Evolutionary conservation across 2,797 vertebrate species (phyloP).

Genomic region (Tenualosa thibaudeaui): DNA sequence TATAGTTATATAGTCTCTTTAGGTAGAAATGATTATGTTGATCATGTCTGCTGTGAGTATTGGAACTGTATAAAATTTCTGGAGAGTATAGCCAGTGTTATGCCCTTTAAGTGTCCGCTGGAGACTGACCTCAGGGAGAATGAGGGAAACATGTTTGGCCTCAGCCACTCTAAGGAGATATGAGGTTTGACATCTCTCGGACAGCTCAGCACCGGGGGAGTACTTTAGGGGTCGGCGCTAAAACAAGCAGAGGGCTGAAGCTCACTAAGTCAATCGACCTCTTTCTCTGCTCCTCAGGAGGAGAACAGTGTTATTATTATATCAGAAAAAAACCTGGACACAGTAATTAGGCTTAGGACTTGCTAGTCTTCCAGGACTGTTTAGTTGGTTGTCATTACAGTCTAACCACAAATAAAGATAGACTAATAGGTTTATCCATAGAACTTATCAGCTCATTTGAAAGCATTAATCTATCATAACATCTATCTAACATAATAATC

Average conservation of each 20-base stretch:
- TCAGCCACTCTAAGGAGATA: constrained; percentile 35
- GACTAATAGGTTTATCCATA: background rate
- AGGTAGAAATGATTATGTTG: background rate
- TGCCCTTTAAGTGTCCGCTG: constrained; percentile 19
- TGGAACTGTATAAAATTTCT: constrained; percentile 18
- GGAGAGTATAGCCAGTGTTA: background rate
- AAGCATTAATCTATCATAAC: background rate
- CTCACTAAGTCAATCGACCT: constrained; percentile 31
- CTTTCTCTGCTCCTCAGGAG: background rate
- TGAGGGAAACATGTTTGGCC: constrained; percentile 34
- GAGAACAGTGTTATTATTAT: constrained; percentile 21
- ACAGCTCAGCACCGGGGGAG: constrained; percentile 33
- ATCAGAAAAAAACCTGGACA: constrained; percentile 10
- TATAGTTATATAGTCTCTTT: background rate
- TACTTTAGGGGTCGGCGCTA: constrained; percentile 21
- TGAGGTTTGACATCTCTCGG: constrained; percentile 42
- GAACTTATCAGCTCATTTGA: background rate
- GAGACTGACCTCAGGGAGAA: constrained; percentile 27
- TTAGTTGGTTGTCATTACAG: constrained; percentile 36
- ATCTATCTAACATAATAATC: background rate
- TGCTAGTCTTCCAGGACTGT: constrained; percentile 42
- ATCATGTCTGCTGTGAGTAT: constrained; percentile 9
- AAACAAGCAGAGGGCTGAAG: constrained; percentile 35
- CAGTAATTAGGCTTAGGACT: constrained; percentile 8
- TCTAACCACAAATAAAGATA: constrained; percentile 13